Evolutionary conservation across 2,797 vertebrate species (phyloP).

Genomic region (Chanos chanos): DNA sequence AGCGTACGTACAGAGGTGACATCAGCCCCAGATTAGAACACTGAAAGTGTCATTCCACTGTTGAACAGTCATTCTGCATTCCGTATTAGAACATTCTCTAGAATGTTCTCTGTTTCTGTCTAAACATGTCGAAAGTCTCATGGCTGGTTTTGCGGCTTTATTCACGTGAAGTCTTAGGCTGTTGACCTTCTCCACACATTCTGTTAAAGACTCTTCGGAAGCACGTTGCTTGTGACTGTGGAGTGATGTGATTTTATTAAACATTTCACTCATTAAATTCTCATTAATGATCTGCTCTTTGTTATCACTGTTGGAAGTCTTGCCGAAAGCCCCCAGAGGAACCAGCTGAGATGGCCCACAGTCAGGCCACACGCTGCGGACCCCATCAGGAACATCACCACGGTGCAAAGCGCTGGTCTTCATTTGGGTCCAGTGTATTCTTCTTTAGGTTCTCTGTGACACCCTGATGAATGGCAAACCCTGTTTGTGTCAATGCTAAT

Average conservation of each 20-base stretch:
- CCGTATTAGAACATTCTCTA: neutral
- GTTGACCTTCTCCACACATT: too few relatives aligned
- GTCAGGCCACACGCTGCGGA: neutral
- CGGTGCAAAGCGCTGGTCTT: too few relatives aligned
- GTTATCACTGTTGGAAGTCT: neutral
- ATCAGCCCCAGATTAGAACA: conserved; percentile 1
- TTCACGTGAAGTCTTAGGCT: too few relatives aligned
- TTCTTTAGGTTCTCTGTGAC: too few relatives aligned
- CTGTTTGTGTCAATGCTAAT: too few relatives aligned
- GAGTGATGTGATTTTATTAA: conserved; percentile 46
- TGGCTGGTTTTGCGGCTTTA: too few relatives aligned
- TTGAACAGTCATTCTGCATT: neutral
- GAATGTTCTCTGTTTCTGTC: neutral
- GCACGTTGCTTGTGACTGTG: conserved; percentile 27
- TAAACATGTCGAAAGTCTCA: neutral
- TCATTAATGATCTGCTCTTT: conserved; percentile 41
- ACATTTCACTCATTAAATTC: conserved; percentile 38
- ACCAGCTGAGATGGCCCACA: too few relatives aligned
- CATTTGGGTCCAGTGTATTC: too few relatives aligned
- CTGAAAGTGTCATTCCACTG: neutral
- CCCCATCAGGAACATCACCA: too few relatives aligned
- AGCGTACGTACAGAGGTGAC: too few relatives aligned
- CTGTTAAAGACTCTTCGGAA: conserved; percentile 11
- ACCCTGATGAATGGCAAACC: too few relatives aligned
- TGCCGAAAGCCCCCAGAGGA: too few relatives aligned